Evolutionary conservation across 2,113 vertebrate species (phyloP), one percentile per base, ranked within the genome.

Genomic region (Aegotheles bennettii): DNA sequence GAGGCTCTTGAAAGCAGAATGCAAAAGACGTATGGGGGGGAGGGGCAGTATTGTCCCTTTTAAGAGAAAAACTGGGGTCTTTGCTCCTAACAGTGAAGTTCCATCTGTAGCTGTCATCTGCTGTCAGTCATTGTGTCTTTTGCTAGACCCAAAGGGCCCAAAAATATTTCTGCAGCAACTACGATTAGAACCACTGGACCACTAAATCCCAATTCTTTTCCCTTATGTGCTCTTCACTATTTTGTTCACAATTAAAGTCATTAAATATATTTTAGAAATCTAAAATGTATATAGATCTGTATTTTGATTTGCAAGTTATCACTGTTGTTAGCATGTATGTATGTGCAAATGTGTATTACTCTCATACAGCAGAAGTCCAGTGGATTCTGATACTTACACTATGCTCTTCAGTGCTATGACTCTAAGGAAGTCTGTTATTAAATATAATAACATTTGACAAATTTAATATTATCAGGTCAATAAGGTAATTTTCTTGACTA

Each of bases 1-100:
- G 73, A 90, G 83, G 65, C 64, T 95, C 40, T 75, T 94, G 69
- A 94, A 87, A 82, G 74, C 83, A 89, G 71, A 91, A 76, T 42
- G 51, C 67, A 70, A 53, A 83, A 94, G 59, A 76, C 59, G n/a
- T n/a, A n/a, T n/a, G n/a, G n/a, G n/a, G n/a, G n/a, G n/a, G n/a
- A n/a, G n/a, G n/a, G 73, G 42, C 63, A 73, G 50, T 53, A 50
- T 42, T 61, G 38, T 74, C 45, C 31, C 26, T 83, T 85, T 48
- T 64, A 87, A n/a, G 59, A 59, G 47, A 38, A 79, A 74, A n/a
- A 35, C 29, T n/a, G 36, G 9, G 36, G 54, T 59, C 59, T 70
- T 67, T 60, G 35, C 60, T 75, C 6, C 0, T n/a, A 45, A 38
- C 28, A 59, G 10, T 29, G 50, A 80, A 42, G 50, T 24, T 93